Evolutionary conservation across 1,140 invertebrate genomes (phyloP).

Genomic region (Macrobrachium rosenbergii): DNA sequence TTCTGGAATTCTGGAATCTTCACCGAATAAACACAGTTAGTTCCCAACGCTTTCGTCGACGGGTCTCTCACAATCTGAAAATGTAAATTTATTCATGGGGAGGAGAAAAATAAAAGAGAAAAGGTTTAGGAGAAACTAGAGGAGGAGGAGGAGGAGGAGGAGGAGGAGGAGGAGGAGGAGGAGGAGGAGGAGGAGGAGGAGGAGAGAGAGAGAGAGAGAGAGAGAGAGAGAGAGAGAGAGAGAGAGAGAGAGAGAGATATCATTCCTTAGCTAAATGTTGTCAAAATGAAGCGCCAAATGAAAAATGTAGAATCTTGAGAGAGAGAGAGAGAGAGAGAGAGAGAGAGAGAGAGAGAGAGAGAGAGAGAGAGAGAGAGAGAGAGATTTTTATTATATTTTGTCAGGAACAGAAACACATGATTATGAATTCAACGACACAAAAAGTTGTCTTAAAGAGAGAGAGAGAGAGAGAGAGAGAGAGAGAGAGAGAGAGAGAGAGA

Average conservation of each 20-base stretch:
- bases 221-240: neutral
- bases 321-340: constrained; percentile 14
- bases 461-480: neutral
- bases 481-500: neutral
- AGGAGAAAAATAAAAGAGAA: neutral
- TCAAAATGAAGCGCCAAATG: neutral
- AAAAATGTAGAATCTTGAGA: neutral
- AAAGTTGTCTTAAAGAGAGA: neutral
- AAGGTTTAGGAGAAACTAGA: neutral
- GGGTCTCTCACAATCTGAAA: neutral
- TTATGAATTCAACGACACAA: neutral
- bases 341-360: constrained; percentile 7
- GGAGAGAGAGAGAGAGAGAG: neutral
- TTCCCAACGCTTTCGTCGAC: no score
- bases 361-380: constrained; percentile 14
- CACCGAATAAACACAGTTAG: no score
- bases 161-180: neutral
- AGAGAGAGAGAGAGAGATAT: neutral
- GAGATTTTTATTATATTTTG: no score
- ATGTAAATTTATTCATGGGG: neutral
- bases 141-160: neutral
- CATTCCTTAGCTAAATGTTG: no score
- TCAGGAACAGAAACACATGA: no score
- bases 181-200: neutral
- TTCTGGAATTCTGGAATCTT: no score